These are phyloP conservation scores for Pelochelys cantorii DNA, from an alignment of 2,797 vertebrate genomes.

Conservation along the genomic window DNA sequence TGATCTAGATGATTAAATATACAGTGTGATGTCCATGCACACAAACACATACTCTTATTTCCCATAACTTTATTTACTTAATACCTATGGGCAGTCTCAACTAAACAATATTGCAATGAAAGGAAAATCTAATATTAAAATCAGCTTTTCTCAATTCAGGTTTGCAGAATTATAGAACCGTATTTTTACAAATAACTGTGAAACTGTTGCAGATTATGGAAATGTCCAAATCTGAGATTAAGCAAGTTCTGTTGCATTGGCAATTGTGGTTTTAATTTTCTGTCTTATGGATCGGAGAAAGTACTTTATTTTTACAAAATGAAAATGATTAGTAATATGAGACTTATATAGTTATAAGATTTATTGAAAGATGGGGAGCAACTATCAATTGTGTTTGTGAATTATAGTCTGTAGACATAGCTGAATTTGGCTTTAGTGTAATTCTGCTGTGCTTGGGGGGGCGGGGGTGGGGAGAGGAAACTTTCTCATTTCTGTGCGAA, in stretches of 20 bases:
- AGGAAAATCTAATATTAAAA: constrained; percentile 22
- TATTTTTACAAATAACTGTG: not conserved
- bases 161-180: not conserved
- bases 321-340: not conserved
- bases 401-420: not conserved
- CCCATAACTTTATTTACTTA: constrained; percentile 34
- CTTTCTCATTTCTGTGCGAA: not conserved
- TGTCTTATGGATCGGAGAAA: not conserved
- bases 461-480: not conserved
- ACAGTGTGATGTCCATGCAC: not conserved
- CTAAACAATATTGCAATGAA: constrained; percentile 26
- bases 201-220: not conserved
- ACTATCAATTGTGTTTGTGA: not conserved
- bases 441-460: not conserved
- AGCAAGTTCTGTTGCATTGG: not conserved
- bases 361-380: not conserved
- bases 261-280: not conserved
- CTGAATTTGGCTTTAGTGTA: not conserved
- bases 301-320: not conserved
- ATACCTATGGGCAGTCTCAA: constrained; percentile 19
- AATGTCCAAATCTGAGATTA: not conserved
- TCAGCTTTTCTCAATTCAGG: constrained; percentile 24
- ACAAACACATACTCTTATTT: constrained; percentile 52
- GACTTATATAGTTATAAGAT: not conserved
- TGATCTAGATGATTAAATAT: constrained; percentile 27